Evolutionary conservation across 92 coral and sea anemone species (phyloP).

Genomic region (Metridium senile): DNA sequence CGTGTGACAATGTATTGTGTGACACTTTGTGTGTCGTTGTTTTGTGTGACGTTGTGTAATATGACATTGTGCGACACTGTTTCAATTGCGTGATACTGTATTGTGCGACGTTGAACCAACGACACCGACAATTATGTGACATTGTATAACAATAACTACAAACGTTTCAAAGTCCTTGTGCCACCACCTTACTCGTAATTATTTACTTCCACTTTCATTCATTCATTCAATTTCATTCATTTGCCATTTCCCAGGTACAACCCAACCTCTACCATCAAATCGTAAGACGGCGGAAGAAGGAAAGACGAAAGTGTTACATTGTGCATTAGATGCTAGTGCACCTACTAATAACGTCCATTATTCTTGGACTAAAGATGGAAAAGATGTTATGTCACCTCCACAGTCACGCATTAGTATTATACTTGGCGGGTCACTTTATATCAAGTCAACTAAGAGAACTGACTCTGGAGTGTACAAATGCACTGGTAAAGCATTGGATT

Average conservation of each 20-base stretch:
- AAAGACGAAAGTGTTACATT: constrained; percentile 72
- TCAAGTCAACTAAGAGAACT: constrained; percentile 48
- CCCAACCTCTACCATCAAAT: constrained; percentile 63
- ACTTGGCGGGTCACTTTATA: constrained; percentile 77
- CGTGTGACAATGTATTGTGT: background rate
- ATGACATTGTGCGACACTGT: background rate
- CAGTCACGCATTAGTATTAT: constrained; percentile 63
- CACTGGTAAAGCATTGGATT: constrained; percentile 76
- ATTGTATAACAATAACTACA: background rate
- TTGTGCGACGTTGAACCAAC: background rate
- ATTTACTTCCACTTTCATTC: too few relatives aligned
- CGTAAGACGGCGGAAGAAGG: constrained; percentile 74
- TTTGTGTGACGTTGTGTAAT: background rate
- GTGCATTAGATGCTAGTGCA: constrained; percentile 60
- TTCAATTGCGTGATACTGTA: background rate
- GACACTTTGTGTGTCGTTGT: background rate
- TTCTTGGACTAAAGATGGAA: constrained; percentile 81
- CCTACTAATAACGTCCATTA: constrained; percentile 53
- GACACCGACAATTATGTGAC: background rate
- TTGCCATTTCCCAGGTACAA: constrained; percentile 32
- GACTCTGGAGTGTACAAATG: constrained; percentile 88
- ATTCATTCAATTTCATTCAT: background rate
- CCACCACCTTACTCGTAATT: too few relatives aligned
- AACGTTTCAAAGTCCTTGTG: too few relatives aligned
- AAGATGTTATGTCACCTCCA: constrained; percentile 40